These are phyloP conservation scores for Balaenoptera acutorostrata DNA, from an alignment of 2,113 vertebrate genomes.

Conservation along the genomic window DNA sequence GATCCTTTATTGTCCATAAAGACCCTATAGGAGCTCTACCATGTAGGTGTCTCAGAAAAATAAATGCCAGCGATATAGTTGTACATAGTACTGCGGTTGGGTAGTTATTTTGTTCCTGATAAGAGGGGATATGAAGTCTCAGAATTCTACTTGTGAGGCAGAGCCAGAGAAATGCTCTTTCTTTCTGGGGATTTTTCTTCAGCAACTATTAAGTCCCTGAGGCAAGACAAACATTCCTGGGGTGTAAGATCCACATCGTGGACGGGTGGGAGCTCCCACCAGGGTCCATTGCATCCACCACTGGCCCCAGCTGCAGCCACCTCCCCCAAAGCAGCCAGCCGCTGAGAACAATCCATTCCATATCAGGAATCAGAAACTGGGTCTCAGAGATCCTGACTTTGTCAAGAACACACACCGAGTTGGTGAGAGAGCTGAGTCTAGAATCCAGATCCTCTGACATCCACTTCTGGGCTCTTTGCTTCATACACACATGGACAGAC, in stretches of 20 bases:
- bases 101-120: not conserved
- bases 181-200: slow-evolving; percentile 90
- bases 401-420: not conserved
- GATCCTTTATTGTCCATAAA: not conserved
- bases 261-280: not conserved
- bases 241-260: not conserved
- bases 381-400: not conserved
- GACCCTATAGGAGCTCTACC: not conserved
- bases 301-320: not conserved
- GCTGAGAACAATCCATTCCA: not conserved
- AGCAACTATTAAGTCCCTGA: slow-evolving; percentile 15
- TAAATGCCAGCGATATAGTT: not conserved
- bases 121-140: not conserved
- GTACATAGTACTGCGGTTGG: not conserved
- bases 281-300: not conserved
- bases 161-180: slow-evolving; percentile 84
- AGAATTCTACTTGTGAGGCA: slow-evolving; percentile 82
- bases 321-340: not conserved
- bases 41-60: not conserved
- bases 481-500: not conserved
- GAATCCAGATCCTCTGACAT: not conserved
- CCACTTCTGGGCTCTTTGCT: not conserved
- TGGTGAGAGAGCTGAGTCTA: not conserved
- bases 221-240: not conserved
- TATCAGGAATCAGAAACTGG: not conserved